Evolutionary conservation across 2,888 invertebrate species (phyloP), one percentile per base, ranked within the genome.

Genomic region (Griposia aprilina): DNA sequence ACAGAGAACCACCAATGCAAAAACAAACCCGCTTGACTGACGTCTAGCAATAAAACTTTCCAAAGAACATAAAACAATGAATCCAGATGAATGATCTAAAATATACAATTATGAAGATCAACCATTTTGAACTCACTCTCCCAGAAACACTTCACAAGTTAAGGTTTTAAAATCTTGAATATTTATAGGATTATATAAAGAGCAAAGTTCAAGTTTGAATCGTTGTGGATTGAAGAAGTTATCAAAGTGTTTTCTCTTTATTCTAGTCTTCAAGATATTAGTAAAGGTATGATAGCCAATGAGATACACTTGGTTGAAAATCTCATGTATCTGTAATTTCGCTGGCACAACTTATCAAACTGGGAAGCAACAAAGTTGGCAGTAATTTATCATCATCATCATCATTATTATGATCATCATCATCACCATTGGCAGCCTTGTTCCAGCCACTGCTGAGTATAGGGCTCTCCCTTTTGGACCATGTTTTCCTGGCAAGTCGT

Each of bases 181-280:
- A 84, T 84, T 84, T 80, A 76, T 84, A 76, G 84, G 60, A 86
- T 84, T 72, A 62, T 59, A 36, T 76, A 76, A 73, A 73, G 75
- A 76, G 75, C 55, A 83, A 67, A 52, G 48, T 66, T 75, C 13
- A 57, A 75, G 45, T 83, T 74, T 55, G 15, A 86, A 83, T 52
- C 60, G 71, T 68, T 81, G 60, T 41, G 41, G 70, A 77, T 71
- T 72, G 69, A 15, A 76, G 52, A 45, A 65, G 50, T 83, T 78
- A 36, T 41, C n/a, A 8, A 57, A 50, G 50, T 65, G 13, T 71
- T 65, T 76, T 83, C 50, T n/a, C 60, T 80, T 55, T 66, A 48
- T 65, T 72, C 71, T 30, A 26, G 20, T 66, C 20, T 79, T 70
- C 13, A 23, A 30, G 20, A 50, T n/a, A 52, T 60, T 23, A 2